Conservation (phyloP, 2,888 invertebrate genomes). For the Allacma fusca region DNA sequence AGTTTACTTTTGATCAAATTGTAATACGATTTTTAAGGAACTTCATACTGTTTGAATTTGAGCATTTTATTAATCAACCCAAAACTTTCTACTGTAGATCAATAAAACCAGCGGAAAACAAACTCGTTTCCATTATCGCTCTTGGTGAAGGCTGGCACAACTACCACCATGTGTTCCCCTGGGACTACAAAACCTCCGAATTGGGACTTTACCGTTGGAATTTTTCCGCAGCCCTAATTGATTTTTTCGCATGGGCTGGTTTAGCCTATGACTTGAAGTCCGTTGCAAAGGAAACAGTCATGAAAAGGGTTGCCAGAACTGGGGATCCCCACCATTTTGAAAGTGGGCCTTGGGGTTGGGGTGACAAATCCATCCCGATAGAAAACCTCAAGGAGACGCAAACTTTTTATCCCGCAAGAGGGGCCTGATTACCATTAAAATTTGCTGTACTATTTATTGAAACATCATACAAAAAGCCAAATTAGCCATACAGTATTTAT, state of each 20-base stretch:
- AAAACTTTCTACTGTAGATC: slow-evolving; percentile 67
- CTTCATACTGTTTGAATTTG: background rate
- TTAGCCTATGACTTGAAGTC: slow-evolving; percentile 72
- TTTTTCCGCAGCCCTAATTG: slow-evolving; percentile 72
- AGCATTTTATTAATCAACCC: too few species aligned
- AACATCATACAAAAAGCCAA: too few species aligned
- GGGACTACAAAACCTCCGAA: slow-evolving; percentile 71
- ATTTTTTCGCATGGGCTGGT: slow-evolving; percentile 70
- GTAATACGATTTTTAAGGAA: too few species aligned
- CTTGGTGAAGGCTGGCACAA: slow-evolving; percentile 87
- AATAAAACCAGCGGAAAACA: slow-evolving; percentile 82
- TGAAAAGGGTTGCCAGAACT: slow-evolving; percentile 75
- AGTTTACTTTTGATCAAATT: too few species aligned
- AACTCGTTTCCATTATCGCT: slow-evolving; percentile 74
- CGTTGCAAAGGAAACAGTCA: slow-evolving; percentile 73
- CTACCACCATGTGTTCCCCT: slow-evolving; percentile 88
- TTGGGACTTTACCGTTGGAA: slow-evolving; percentile 67
- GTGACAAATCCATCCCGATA: too few species aligned
- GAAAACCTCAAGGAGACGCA: too few species aligned
- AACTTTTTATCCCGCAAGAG: too few species aligned
- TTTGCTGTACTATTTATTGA: too few species aligned
- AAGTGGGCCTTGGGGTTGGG: too few species aligned
- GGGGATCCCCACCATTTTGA: too few species aligned
- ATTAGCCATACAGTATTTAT: too few species aligned
- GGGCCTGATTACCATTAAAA: too few species aligned